Evolutionary conservation across 2,888 invertebrate species (phyloP), one percentile per base, ranked within the genome.

Genomic region (Venustoraphidia nigricollis): DNA sequence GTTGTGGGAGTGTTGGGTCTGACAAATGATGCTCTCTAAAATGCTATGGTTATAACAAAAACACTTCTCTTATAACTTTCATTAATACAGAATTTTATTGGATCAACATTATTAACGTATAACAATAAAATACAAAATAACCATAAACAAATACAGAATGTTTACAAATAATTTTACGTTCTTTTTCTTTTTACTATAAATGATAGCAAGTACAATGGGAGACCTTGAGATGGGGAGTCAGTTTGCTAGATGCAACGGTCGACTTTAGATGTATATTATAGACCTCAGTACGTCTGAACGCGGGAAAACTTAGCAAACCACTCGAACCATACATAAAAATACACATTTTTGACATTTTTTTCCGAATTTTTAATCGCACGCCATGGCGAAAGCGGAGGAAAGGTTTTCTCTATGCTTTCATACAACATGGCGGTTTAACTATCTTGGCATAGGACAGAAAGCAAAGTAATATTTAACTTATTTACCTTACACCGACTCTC

Each of bases 391-490:
- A 51, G 44, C 53, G 55, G 49, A 52, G 57, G 61, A 59, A 62
- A 57, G 57, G 57, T 57, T 58, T 57, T 57, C 70, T 69, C 67
- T 69, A 64, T 69, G 71, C 72, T 70, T 71, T 73, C 73, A 72
- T 73, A 76, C 77, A 77, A 77, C 76, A 78, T 78, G 78, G 78
- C 78, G 77, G 77, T 74, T 71, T 72, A 69, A 75, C 73, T 60
- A 59, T 60, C 56, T 60, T 59, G 59, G 62, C 61, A 62, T 62
- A 60, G 62, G 62, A 59, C 59, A 61, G 58, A 62, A 62, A 62
- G 65, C 65, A 62, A 60, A 59, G 56, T 57, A 56, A 57, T 59
- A 61, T 58, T 62, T 60, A 56, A 56, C 59, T 57, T 53, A 51
- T 52, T 49, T 47, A 49, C 48, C 45, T 49, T 48, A 52, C 48